Percentiles rank a stretch among this genome's conserved stretches.
These are phyloP conservation scores for Gallinago media DNA, from an alignment of 2,113 vertebrate species.

Conservation along the genomic window DNA sequence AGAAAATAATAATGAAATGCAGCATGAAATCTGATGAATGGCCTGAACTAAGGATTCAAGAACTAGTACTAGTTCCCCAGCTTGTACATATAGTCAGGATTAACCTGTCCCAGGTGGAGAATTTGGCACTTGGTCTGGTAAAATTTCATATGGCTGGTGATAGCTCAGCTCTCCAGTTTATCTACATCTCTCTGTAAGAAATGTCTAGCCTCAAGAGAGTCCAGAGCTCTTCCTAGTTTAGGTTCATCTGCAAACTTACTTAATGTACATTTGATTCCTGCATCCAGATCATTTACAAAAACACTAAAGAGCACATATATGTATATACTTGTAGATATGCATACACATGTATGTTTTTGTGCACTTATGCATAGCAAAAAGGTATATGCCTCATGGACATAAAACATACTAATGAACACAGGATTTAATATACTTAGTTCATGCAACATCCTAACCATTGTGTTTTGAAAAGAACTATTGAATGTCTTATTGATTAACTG, in stretches of 20 bases:
- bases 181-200: neutral
- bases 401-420: neutral
- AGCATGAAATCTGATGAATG: neutral
- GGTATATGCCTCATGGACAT: neutral
- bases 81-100: fast-evolving
- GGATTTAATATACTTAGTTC: neutral
- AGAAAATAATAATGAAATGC: neutral
- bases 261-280: neutral
- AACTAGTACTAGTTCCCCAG: fast-evolving
- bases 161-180: neutral
- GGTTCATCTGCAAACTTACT: neutral
- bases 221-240: neutral
- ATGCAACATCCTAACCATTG: neutral
- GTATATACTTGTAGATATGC: neutral
- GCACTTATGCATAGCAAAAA: neutral
- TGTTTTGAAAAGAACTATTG: neutral
- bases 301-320: neutral
- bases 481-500: neutral
- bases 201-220: neutral
- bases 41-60: neutral
- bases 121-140: neutral
- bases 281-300: neutral
- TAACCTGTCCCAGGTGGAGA: fast-evolving
- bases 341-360: neutral
- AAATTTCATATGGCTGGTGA: neutral